These are phyloP conservation scores for Pinctada fucata DNA, from an alignment of 2,888 invertebrate species.

Conservation along the genomic window DNA sequence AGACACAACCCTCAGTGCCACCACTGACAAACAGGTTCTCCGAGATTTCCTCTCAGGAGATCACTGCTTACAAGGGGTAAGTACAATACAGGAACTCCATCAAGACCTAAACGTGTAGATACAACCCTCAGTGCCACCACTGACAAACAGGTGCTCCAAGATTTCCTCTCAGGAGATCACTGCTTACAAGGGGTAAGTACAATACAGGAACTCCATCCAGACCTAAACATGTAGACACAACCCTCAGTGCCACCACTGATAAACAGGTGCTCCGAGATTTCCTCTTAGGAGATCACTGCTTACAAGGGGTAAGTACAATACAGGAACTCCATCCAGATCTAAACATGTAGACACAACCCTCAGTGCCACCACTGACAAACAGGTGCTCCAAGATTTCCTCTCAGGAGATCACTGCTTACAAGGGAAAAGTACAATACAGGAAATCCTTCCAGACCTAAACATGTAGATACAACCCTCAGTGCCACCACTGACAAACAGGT, in stretches of 20 bases:
- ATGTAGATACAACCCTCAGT: slow-evolving; percentile 46
- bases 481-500: slow-evolving; percentile 79
- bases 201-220: no score
- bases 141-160: slow-evolving; percentile 82
- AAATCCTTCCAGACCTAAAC: slow-evolving; percentile 13
- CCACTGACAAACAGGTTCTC: slow-evolving; percentile 81
- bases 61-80: slow-evolving; percentile 91
- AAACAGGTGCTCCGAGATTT: no score
- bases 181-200: slow-evolving; percentile 90
- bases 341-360: no score
- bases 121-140: slow-evolving; percentile 55
- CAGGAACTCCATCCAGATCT: no score
- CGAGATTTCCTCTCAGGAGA: slow-evolving; percentile 89
- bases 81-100: slow-evolving; percentile 54
- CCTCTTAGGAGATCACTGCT: no score
- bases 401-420: no score
- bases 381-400: no score
- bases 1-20: slow-evolving; percentile 49
- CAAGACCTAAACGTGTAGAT: slow-evolving; percentile 21
- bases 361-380: no score
- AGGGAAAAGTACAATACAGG: no score
- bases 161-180: slow-evolving; percentile 89
- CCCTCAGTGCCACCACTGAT: no score
- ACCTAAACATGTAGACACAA: no score
- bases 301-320: no score